phyloP scores from a whole-genome alignment of 2,888 invertebrate genomes.

The Drosophila suboccidentalis region DNA sequence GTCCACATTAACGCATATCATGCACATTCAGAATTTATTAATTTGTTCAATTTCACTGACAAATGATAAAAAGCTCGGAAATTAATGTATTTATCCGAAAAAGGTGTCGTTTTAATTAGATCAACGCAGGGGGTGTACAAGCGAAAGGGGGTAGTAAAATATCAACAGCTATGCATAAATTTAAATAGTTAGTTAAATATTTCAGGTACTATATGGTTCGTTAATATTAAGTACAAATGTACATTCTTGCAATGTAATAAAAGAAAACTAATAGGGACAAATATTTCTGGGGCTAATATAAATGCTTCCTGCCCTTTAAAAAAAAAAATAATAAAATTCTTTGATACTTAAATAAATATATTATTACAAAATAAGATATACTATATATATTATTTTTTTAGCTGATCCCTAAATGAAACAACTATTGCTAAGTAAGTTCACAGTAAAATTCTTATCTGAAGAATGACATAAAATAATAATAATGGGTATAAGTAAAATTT shows the following conservation, averaged over 20 bases:
- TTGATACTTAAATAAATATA: no score
- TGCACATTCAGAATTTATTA: constrained; percentile 70
- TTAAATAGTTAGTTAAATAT: constrained; percentile 21
- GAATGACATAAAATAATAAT: no score
- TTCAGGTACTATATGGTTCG: constrained; percentile 29
- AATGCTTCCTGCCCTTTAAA: no score
- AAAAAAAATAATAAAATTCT: no score
- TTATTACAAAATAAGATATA: no score
- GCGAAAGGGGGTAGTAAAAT: constrained; percentile 7
- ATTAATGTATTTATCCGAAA: constrained; percentile 63
- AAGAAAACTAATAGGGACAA: background rate
- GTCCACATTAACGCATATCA: constrained; percentile 71
- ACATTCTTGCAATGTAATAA: constrained; percentile 2
- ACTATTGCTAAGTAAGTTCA: no score
- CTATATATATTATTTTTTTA: no score
- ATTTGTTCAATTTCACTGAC: constrained; percentile 77
- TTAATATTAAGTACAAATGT: constrained; percentile 13
- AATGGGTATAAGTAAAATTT: no score
- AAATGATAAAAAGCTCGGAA: constrained; percentile 79
- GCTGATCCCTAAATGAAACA: no score
- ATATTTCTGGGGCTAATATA: background rate
- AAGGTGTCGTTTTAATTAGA: constrained; percentile 78
- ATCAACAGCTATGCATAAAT: constrained; percentile 48
- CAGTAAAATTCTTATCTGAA: no score
- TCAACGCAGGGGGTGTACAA: constrained; percentile 30